These are phyloP conservation scores for Gymnoscopelus braueri DNA, from an alignment of 2,797 vertebrate species.

Conservation along the genomic window DNA sequence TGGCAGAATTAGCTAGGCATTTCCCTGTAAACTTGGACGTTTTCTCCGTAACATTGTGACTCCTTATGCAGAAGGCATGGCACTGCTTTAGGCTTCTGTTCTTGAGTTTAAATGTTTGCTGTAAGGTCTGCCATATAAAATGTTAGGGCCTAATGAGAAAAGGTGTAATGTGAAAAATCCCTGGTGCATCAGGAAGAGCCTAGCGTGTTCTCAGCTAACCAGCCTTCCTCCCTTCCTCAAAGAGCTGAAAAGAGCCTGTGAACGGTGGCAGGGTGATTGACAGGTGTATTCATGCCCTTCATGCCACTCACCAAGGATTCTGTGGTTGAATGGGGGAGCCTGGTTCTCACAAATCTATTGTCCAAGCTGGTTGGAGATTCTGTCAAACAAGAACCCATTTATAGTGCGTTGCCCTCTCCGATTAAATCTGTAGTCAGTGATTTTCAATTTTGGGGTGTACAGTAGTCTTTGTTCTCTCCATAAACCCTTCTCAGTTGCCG, in stretches of 20 bases:
- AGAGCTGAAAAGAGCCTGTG: conserved; percentile 65
- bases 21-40: background rate
- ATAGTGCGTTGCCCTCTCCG: conserved; percentile 27
- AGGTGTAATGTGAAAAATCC: conserved; percentile 27
- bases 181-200: conserved; percentile 6
- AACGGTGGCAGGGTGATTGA: conserved; percentile 75
- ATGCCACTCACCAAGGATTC: conserved; percentile 66
- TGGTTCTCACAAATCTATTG: conserved; percentile 59
- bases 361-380: conserved; percentile 37
- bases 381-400: conserved; percentile 27
- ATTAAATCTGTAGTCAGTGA: conserved; percentile 18
- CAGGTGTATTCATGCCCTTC: conserved; percentile 76
- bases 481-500: background rate
- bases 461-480: background rate
- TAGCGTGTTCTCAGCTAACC: conserved; percentile 21
- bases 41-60: too few relatives aligned
- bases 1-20: conserved; percentile 16
- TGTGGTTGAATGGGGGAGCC: conserved; percentile 54
- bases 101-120: too few relatives aligned
- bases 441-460: conserved; percentile 6
- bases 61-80: too few relatives aligned
- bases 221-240: conserved; percentile 39
- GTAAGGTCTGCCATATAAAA: background rate
- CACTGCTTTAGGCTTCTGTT: too few relatives aligned
- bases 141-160: too few relatives aligned